phyloP scores from a whole-genome alignment of 2,797 vertebrate species.

The Cetoscarus ocellatus region DNA sequence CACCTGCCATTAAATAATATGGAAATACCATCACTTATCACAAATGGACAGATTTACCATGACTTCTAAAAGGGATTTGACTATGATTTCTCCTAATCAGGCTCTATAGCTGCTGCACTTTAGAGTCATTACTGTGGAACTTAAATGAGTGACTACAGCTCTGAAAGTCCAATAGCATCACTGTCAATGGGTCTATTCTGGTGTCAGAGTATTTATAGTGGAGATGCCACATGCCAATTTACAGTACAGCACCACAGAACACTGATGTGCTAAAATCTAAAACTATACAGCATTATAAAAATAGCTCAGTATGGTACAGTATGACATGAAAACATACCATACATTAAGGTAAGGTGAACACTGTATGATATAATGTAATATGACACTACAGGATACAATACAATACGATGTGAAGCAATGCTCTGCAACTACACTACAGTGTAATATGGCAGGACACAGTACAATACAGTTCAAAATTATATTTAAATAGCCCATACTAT shows the following conservation, averaged over 20 bases:
- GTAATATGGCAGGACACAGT: too few relatives aligned
- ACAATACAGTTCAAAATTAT: too few relatives aligned
- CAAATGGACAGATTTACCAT: conserved; percentile 35
- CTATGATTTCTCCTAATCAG: conserved; percentile 7
- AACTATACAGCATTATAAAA: too few relatives aligned
- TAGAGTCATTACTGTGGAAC: conserved; percentile 8
- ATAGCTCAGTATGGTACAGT: too few relatives aligned
- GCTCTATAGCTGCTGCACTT: conserved; percentile 4
- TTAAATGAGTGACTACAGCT: not conserved
- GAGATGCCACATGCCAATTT: not conserved
- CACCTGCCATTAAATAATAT: conserved; percentile 35
- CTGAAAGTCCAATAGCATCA: not conserved
- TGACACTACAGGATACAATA: not conserved
- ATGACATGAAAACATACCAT: too few relatives aligned
- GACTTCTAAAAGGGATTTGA: conserved; percentile 15
- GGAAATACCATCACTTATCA: conserved; percentile 34
- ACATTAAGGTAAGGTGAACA: too few relatives aligned
- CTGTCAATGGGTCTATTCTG: not conserved
- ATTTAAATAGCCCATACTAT: too few relatives aligned
- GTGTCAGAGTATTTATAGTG: not conserved
- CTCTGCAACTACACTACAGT: too few relatives aligned
- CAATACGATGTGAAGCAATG: too few relatives aligned
- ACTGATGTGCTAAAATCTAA: too few relatives aligned
- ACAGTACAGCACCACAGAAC: not conserved
- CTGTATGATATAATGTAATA: not conserved